Percentiles rank a stretch among this genome's conserved stretches.
Evolutionary conservation across 2,113 vertebrate species (phyloP).

Genomic region (Cyphomyrus plagiostoma): DNA sequence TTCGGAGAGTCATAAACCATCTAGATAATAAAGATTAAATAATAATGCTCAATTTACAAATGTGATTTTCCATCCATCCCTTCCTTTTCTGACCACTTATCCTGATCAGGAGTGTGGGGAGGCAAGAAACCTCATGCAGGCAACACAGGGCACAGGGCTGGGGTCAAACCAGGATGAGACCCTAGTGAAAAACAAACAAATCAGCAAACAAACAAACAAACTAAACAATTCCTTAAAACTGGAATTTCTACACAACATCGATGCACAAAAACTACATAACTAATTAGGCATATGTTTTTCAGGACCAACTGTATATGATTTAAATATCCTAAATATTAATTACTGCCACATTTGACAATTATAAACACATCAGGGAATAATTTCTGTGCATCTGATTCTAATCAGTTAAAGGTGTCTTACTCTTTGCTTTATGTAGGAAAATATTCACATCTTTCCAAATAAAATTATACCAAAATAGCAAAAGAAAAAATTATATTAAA

Average conservation of each 20-base stretch:
- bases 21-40: background rate
- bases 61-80: background rate
- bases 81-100: background rate
- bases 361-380: background rate
- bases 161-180: background rate
- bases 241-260: background rate
- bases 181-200: background rate
- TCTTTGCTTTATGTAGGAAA: background rate
- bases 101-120: background rate
- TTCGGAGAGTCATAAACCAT: background rate
- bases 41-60: background rate
- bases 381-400: background rate
- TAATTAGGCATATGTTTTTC: background rate
- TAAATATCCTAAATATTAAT: background rate
- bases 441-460: background rate
- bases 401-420: background rate
- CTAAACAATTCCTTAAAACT: background rate
- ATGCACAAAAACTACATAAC: background rate
- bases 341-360: background rate
- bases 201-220: background rate
- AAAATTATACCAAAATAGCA: background rate
- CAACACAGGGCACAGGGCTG: background rate
- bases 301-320: background rate
- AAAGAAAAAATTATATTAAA: background rate
- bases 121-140: background rate